Conservation (phyloP, 2,888 invertebrate species). For the Sphinx pinastri region DNA sequence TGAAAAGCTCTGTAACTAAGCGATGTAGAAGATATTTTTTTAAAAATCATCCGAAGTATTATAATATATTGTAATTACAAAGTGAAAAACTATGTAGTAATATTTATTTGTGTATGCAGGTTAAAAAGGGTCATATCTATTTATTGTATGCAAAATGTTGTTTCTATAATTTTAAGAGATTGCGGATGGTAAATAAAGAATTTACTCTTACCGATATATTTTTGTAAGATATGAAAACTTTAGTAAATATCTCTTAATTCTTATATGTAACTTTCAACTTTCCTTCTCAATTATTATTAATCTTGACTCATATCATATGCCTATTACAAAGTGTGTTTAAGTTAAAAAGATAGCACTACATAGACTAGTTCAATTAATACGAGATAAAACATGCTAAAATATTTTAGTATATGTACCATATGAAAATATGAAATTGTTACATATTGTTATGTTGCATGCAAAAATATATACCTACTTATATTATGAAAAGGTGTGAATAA, state of each 20-base stretch:
- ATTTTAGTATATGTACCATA: slow-evolving; percentile 19
- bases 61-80: too few relatives aligned
- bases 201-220: too few relatives aligned
- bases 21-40: neutral
- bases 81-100: too few relatives aligned
- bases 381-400: slow-evolving; percentile 20
- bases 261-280: neutral
- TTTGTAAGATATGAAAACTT: too few relatives aligned
- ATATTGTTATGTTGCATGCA: neutral
- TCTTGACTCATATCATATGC: slow-evolving; percentile 12
- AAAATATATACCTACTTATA: neutral
- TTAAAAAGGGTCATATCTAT: too few relatives aligned
- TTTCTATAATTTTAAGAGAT: too few relatives aligned
- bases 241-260: too few relatives aligned
- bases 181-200: too few relatives aligned
- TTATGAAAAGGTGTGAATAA: neutral
- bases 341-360: slow-evolving; percentile 16
- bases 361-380: slow-evolving; percentile 25
- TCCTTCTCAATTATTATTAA: slow-evolving; percentile 35
- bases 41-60: too few relatives aligned
- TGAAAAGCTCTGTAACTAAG: neutral
- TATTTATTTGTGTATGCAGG: too few relatives aligned
- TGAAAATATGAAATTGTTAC: slow-evolving; percentile 4
- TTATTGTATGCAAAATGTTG: too few relatives aligned
- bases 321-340: slow-evolving; percentile 1